Evolutionary conservation across 2,113 vertebrate genomes (phyloP).

Genomic region (Notechis scutatus): DNA sequence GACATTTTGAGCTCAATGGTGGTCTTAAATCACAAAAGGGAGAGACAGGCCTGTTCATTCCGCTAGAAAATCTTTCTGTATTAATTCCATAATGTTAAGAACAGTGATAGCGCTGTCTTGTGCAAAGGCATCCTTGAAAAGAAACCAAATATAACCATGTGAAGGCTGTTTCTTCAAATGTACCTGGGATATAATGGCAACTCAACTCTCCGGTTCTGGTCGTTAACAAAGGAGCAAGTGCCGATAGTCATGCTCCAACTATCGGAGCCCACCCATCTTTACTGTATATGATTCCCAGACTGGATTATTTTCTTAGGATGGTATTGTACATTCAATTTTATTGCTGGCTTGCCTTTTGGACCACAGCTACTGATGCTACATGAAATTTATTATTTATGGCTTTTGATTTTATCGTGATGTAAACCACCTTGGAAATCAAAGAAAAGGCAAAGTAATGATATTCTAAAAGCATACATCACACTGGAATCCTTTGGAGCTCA

Average conservation of each 20-base stretch:
- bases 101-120: neutral
- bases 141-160: neutral
- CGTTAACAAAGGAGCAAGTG: neutral
- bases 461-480: neutral
- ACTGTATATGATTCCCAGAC: neutral
- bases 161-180: neutral
- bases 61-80: neutral
- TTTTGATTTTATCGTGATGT: neutral
- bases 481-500: neutral
- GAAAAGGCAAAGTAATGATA: neutral
- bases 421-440: neutral
- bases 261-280: neutral
- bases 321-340: neutral
- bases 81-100: neutral
- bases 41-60: neutral
- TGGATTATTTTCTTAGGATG: neutral
- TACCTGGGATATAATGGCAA: neutral
- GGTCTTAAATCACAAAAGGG: neutral
- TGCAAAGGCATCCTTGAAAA: neutral
- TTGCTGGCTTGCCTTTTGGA: neutral
- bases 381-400: neutral
- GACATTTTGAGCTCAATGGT: neutral
- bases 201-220: neutral
- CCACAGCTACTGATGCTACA: neutral
- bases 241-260: too few species aligned